Evolutionary conservation across 2,888 invertebrate species (phyloP).

Genomic region (Spodoptera picta): DNA sequence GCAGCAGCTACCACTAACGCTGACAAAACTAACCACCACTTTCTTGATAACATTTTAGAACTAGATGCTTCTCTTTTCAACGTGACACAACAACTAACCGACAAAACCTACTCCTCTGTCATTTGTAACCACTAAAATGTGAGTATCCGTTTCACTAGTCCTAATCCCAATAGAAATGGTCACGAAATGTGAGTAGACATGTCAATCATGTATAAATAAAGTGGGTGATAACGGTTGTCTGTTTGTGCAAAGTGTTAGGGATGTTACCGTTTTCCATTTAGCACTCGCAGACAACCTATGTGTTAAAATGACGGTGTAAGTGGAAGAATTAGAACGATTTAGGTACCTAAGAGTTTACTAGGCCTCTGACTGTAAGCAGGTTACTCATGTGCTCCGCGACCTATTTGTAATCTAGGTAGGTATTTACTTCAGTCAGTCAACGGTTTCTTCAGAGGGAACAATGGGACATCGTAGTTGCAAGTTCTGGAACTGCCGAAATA

Average conservation of each 20-base stretch:
- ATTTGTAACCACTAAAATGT: conserved; percentile 32
- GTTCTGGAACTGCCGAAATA: too few relatives aligned
- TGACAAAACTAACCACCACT: conserved; percentile 64
- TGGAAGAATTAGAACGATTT: conserved; percentile 41
- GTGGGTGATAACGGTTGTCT: conserved; percentile 80
- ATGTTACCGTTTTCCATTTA: conserved; percentile 82
- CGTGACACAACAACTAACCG: conserved; percentile 5
- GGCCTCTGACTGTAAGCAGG: not conserved
- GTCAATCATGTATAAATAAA: conserved; percentile 76
- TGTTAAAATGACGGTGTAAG: conserved; percentile 55
- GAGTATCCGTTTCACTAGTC: conserved; percentile 33
- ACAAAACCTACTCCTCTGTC: conserved; percentile 41
- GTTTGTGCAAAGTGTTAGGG: conserved; percentile 79
- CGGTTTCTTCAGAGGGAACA: too few relatives aligned
- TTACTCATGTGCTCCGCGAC: conserved; percentile 21
- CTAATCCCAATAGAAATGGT: conserved; percentile 52
- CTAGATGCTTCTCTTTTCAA: conserved; percentile 5
- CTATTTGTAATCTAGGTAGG: conserved; percentile 5
- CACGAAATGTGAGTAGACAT: conserved; percentile 70
- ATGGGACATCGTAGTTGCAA: too few relatives aligned
- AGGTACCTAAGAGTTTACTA: conserved; percentile 27
- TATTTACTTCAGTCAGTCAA: too few relatives aligned
- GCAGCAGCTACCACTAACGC: conserved; percentile 64
- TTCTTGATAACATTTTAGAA: conserved; percentile 65
- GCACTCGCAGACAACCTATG: conserved; percentile 62